Conservation (phyloP, 2,888 invertebrate species). For the Metopia argyrocephala region DNA sequence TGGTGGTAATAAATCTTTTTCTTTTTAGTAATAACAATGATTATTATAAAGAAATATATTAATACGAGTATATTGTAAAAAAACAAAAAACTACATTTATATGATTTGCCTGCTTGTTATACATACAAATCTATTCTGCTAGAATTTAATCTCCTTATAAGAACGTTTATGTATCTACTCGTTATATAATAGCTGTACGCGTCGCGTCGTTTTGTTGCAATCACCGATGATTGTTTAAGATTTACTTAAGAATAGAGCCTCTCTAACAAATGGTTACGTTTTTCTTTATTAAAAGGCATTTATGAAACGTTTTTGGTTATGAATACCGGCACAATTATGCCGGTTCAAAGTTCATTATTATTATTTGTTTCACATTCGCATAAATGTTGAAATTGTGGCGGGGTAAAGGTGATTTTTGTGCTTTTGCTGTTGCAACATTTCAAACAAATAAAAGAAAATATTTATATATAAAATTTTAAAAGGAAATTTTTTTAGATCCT, state of each 20-base stretch:
- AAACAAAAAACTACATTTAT: background rate
- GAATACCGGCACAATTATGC: slow-evolving; percentile 50
- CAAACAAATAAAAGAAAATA: too few species aligned
- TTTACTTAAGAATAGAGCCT: slow-evolving; percentile 38
- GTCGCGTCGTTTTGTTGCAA: slow-evolving; percentile 24
- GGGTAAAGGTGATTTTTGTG: background rate
- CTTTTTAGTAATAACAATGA: slow-evolving; percentile 61
- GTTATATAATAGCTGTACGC: slow-evolving; percentile 49
- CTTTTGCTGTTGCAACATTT: background rate
- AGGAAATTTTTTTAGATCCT: too few species aligned
- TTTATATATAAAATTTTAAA: too few species aligned
- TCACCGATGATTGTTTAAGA: slow-evolving; percentile 48
- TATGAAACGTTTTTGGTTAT: slow-evolving; percentile 39
- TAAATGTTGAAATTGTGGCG: background rate
- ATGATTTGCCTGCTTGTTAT: too few species aligned
- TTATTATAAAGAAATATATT: slow-evolving; percentile 22
- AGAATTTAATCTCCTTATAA: too few species aligned
- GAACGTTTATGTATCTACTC: too few species aligned
- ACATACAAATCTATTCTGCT: too few species aligned
- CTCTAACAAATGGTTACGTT: too few species aligned
- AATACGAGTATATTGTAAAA: background rate
- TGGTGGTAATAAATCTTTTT: slow-evolving; percentile 65
- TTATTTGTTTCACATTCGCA: slow-evolving; percentile 23
- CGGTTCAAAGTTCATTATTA: slow-evolving; percentile 53
- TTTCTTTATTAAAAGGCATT: slow-evolving; percentile 19